These are phyloP conservation scores for Ardeotis arabs DNA, from an alignment of 2,113 vertebrate genomes.

Conservation along the genomic window DNA sequence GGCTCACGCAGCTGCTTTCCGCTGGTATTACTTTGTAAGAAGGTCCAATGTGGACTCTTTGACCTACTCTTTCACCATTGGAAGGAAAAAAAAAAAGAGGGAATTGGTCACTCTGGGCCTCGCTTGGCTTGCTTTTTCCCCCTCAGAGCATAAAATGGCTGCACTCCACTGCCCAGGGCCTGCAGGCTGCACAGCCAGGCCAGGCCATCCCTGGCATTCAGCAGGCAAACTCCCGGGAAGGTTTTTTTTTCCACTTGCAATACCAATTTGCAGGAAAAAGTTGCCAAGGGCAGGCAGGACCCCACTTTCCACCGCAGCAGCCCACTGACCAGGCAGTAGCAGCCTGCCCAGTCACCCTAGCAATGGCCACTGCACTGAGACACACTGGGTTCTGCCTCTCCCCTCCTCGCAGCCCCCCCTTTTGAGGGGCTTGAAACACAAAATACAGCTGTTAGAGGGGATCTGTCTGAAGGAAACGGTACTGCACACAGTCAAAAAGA, in stretches of 20 bases:
- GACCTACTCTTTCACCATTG: neutral
- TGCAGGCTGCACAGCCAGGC: neutral
- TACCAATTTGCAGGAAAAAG: neutral
- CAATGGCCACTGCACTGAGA: neutral
- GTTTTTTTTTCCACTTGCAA: neutral
- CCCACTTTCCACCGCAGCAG: neutral
- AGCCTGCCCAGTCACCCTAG: neutral
- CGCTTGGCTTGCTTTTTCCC: rapidly evolving
- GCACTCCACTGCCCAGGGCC: rapidly evolving
- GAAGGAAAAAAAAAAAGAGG: neutral
- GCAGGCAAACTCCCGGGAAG: neutral
- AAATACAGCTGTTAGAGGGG: neutral
- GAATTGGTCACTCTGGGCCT: neutral
- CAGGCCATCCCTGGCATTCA: neutral
- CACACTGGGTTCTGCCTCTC: neutral
- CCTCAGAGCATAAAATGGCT: neutral
- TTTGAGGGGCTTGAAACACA: neutral
- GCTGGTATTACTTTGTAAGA: neutral
- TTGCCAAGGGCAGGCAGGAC: neutral
- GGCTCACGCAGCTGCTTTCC: neutral
- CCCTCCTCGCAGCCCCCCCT: neutral
- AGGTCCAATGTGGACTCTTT: neutral
- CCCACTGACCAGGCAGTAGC: neutral
- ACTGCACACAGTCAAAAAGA: neutral
- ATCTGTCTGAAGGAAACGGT: neutral